Percentiles rank a stretch among this genome's conserved stretches.
Conservation (phyloP, 2,888 invertebrate species). For the Sarcophaga variegata region DNA sequence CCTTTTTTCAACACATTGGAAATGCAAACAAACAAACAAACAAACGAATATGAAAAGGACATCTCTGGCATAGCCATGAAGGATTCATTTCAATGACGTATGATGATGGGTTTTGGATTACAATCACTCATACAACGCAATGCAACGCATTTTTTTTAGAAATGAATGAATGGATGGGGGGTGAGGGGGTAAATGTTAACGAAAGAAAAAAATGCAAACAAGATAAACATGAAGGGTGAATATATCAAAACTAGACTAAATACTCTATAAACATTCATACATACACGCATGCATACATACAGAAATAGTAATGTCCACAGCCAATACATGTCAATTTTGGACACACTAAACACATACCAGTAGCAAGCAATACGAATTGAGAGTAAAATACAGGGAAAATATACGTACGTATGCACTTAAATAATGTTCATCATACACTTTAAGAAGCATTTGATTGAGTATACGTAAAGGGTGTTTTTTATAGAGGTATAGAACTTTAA, state of each 20-base stretch:
- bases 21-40: constrained; percentile 21
- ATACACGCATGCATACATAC: background rate
- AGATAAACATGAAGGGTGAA: constrained; percentile 50
- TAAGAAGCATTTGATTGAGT: too few relatives aligned
- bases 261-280: background rate
- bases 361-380: too few relatives aligned
- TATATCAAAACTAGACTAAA: constrained; percentile 29
- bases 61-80: background rate
- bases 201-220: constrained; percentile 4
- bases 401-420: constrained; percentile 42
- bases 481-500: too few relatives aligned
- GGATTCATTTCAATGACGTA: constrained; percentile 30
- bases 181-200: too few relatives aligned
- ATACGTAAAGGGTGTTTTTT: too few relatives aligned
- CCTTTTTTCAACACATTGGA: constrained; percentile 55
- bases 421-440: constrained; percentile 15
- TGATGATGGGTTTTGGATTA: background rate
- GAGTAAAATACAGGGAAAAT: background rate
- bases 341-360: background rate
- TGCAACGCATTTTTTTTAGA: background rate
- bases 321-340: constrained; percentile 22
- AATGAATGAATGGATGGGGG: too few relatives aligned
- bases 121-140: background rate
- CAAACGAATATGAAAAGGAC: constrained; percentile 6
- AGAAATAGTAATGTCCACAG: background rate